phyloP scores from a whole-genome alignment of 92 coral and sea anemone genomes.

The Palythoa heliodiscus region DNA sequence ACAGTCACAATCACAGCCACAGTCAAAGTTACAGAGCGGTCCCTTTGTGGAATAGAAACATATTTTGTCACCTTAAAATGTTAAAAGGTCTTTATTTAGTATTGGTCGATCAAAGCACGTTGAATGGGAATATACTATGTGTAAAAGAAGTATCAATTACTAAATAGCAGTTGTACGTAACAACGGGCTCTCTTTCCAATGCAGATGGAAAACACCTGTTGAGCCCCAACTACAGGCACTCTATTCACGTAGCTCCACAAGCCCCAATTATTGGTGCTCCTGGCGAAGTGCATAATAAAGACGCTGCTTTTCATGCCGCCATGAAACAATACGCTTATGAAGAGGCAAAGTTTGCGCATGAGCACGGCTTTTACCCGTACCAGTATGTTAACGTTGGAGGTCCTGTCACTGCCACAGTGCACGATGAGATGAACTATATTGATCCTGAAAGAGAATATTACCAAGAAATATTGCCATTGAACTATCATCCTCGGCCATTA shows the following conservation, averaged over 20 bases:
- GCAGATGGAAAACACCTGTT: not conserved
- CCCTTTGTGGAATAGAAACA: too few species aligned
- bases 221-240: conserved; percentile 23
- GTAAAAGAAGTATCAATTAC: not conserved
- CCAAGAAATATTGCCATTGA: not conserved
- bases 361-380: conserved; percentile 21
- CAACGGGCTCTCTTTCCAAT: not conserved
- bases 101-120: too few species aligned
- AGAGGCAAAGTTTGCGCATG: conserved; percentile 33
- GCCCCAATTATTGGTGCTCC: conserved; percentile 17
- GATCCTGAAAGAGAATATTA: conserved; percentile 3
- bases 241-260: conserved; percentile 17
- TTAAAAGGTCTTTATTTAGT: too few species aligned
- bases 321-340: conserved; percentile 29
- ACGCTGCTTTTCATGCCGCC: conserved; percentile 35
- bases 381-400: conserved; percentile 12
- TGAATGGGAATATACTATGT: too few species aligned
- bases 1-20: not conserved
- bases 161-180: not conserved
- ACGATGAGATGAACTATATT: not conserved
- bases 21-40: too few species aligned
- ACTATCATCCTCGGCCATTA: conserved; percentile 3
- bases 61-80: too few species aligned
- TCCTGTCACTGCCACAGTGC: not conserved
- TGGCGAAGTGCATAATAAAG: conserved; percentile 5